Percentiles rank a stretch among this genome's conserved stretches.
Evolutionary conservation across 2,888 invertebrate genomes (phyloP).

Genomic region (Drosophila stalkeri): DNA sequence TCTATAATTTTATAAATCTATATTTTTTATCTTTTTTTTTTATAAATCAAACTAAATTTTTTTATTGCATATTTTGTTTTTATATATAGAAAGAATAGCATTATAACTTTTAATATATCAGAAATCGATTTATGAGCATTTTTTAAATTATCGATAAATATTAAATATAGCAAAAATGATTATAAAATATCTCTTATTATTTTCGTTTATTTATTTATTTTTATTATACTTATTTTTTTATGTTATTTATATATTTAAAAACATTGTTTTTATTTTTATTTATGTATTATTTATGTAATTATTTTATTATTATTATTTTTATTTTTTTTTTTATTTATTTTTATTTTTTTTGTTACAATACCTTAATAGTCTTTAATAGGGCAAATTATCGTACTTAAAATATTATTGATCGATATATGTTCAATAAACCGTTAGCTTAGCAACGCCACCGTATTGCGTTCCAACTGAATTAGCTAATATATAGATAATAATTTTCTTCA

Average conservation of each 20-base stretch:
- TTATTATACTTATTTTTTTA: too few species aligned
- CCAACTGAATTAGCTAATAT: neutral
- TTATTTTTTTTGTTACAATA: too few species aligned
- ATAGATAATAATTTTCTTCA: neutral
- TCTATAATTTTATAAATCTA: neutral
- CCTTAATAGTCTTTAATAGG: neutral
- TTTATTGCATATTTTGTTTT: too few species aligned
- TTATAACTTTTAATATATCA: neutral
- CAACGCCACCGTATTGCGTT: neutral
- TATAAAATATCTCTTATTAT: neutral
- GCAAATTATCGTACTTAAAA: neutral
- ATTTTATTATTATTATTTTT: too few species aligned
- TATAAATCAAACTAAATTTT: too few species aligned
- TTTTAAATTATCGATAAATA: neutral
- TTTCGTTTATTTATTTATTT: too few species aligned
- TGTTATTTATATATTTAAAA: too few species aligned
- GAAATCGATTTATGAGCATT: neutral
- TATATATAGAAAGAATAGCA: neutral
- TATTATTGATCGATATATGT: too few species aligned
- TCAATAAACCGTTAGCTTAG: neutral
- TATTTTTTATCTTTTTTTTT: too few species aligned
- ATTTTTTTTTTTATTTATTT: too few species aligned
- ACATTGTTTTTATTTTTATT: too few species aligned
- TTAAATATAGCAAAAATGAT: neutral
- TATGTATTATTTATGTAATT: too few species aligned